Evolutionary conservation across 92 coral and sea anemone species (phyloP), one percentile per base, ranked within the genome.

Genomic region (Muricea muricata): DNA sequence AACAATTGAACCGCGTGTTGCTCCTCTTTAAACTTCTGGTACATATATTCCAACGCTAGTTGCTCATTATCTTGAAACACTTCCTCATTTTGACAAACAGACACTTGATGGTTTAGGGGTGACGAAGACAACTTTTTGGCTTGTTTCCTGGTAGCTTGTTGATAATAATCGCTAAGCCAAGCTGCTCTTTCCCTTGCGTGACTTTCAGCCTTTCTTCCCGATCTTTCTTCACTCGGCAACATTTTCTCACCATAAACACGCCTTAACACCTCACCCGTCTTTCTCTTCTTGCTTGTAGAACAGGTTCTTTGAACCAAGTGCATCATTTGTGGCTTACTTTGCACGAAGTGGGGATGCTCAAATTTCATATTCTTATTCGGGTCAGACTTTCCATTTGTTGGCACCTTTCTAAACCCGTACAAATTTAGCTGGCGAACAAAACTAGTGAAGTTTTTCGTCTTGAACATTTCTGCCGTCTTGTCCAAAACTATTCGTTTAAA

Each of bases 301-400:
- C 94, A 93, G 56, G 96, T 93, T 61, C 99, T 94, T 26, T 91
- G 92, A 39, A 97, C 99, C 78, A 94, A 88, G 65, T 93, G 95
- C 99, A 97, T 97, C 50, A 90, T 87, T 55, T 97, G 98, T 23
- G 99, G 99, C 55, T 81, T 91, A 85, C 92, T 95, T 31, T 97
- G 93, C 86, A 87, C 86, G 80, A 97, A 97, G 73, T 94, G 83
- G 69, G 89, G 88, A 42, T 97, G 99, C 58, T 94, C 99, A 87
- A 97, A 97, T 82, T 91, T 93, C 99, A 97, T 97, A 85, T 97
- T 94, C 85, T 94, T 97, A 23, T 97, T 93, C 65, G 99, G 99
- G 93, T 97, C 99, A 56, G 93, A 93, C 87, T 97, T 97, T 65
- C 99, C 99, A 74, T 91, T 93, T 30, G 94, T 95, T 9, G 99